These are phyloP conservation scores for Halcyon malimbica DNA, from an alignment of 2,113 vertebrate genomes.

Conservation along the genomic window DNA sequence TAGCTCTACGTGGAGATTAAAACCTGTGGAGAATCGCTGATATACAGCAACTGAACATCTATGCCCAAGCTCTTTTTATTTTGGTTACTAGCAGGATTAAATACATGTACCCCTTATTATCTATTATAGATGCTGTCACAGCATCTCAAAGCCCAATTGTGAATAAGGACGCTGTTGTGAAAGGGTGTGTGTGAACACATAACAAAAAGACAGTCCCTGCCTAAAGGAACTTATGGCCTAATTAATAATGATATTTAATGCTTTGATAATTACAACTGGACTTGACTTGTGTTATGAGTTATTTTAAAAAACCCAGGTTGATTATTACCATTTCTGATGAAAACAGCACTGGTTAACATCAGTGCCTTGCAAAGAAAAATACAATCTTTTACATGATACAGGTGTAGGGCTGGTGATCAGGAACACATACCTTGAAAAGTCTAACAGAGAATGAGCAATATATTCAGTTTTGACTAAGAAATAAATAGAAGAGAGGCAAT, in stretches of 20 bases:
- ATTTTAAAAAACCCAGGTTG: background rate
- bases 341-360: background rate
- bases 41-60: constrained; percentile 27
- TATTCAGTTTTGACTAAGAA: constrained; percentile 42
- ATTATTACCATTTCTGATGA: background rate
- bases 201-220: background rate
- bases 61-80: constrained; percentile 3
- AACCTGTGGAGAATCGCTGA: background rate
- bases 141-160: background rate
- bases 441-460: background rate
- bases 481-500: constrained; percentile 13
- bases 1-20: background rate
- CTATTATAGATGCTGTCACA: background rate
- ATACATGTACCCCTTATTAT: background rate
- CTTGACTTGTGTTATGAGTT: background rate
- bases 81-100: constrained; percentile 19
- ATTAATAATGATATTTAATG: background rate
- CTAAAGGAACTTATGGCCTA: background rate
- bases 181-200: background rate
- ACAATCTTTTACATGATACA: background rate
- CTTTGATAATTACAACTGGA: background rate
- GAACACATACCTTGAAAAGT: constrained; percentile 26
- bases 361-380: background rate
- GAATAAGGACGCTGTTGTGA: background rate
- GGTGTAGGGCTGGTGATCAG: background rate